These are phyloP conservation scores for Gastrophysa polygoni DNA, from an alignment of 2,888 invertebrate genomes.

Conservation along the genomic window DNA sequence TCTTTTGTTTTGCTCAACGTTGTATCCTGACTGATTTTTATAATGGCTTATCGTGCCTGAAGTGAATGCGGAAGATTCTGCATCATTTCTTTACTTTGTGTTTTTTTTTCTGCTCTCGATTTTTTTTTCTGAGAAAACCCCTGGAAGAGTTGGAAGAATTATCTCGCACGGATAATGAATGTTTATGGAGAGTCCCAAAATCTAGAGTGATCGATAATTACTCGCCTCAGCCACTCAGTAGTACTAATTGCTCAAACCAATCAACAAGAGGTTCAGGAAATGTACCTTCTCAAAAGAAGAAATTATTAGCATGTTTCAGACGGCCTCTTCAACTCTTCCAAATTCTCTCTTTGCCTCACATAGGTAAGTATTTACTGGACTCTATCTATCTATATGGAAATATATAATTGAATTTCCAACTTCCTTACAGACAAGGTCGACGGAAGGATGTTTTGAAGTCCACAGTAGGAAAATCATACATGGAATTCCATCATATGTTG, in stretches of 20 bases:
- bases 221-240: background rate
- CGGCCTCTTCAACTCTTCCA: constrained; percentile 16
- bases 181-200: background rate
- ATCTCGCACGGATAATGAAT: background rate
- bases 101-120: background rate
- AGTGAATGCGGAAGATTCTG: background rate
- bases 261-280: too few relatives aligned
- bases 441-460: too few relatives aligned
- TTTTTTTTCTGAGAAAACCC: background rate
- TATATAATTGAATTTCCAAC: too few relatives aligned
- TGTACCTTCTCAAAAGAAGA: background rate
- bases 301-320: background rate
- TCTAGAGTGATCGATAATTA: background rate
- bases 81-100: background rate
- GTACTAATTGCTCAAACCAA: background rate
- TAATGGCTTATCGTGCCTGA: background rate
- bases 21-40: constrained; percentile 4
- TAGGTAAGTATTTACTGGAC: background rate
- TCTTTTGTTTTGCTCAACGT: background rate
- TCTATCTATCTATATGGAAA: too few relatives aligned
- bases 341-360: constrained; percentile 16
- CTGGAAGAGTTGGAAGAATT: background rate
- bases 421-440: background rate
- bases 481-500: too few relatives aligned
- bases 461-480: too few relatives aligned